Percentiles rank a stretch among this genome's conserved stretches.
Evolutionary conservation across 2,888 invertebrate genomes (phyloP).

Genomic region (Geophilus truncorum): DNA sequence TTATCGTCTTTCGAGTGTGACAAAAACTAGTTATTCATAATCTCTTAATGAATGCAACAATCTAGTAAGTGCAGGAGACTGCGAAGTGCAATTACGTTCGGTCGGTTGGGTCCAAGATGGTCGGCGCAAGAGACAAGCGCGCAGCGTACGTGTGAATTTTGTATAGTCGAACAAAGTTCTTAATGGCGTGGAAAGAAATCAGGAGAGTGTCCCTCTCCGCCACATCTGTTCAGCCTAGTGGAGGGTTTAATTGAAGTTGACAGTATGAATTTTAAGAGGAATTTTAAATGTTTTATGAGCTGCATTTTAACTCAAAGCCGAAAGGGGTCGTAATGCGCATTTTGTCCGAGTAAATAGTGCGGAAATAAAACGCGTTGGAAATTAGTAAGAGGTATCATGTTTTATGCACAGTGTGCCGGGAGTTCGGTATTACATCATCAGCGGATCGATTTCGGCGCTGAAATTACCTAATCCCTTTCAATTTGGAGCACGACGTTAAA

Average conservation of each 20-base stretch:
- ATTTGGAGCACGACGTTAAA: not conserved
- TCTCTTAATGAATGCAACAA: constrained; percentile 3
- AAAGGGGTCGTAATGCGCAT: constrained; percentile 21
- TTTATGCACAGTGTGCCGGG: not conserved
- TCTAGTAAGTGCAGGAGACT: not conserved
- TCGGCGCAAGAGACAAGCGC: not conserved
- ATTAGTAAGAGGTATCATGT: not conserved
- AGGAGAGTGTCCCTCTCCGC: constrained; percentile 11
- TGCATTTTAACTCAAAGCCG: not conserved
- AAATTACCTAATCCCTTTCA: not conserved
- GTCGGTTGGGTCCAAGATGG: not conserved
- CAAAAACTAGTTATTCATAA: not conserved
- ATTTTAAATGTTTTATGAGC: constrained; percentile 27
- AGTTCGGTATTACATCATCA: not conserved
- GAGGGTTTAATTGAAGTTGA: constrained; percentile 27
- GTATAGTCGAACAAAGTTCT: not conserved
- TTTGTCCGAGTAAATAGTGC: constrained; percentile 17
- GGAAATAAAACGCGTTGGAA: not conserved
- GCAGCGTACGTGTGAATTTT: not conserved
- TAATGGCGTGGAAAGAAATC: constrained; percentile 23
- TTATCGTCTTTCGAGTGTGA: not conserved
- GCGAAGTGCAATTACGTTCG: not conserved
- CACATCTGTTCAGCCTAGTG: constrained; percentile 24
- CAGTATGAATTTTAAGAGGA: constrained; percentile 27
- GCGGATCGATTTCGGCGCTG: not conserved